Base-by-base conservation (phyloP, 2,888 invertebrate genomes). In the Drosophila hamatofila region DNA sequence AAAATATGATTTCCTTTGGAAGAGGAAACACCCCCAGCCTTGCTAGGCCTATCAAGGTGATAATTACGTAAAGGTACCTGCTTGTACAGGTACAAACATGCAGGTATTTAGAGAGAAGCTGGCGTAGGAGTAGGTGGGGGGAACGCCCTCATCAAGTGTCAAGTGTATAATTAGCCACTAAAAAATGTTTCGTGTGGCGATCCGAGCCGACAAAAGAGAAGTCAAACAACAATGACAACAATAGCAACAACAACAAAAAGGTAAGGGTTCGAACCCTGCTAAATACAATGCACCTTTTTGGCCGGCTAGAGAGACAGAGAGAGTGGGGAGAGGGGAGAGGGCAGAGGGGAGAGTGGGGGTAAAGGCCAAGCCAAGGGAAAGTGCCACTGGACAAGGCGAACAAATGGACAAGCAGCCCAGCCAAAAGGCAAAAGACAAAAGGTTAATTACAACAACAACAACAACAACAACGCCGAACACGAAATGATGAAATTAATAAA, bases 401-500 rank as follows among this genome's bases (percentile, higher is more conserved):
- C 68, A 81, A 84, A 75, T 73, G 71, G n/a, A n/a, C n/a, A n/a
- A 74, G 72, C 86, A 74, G 62, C 71, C 64, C 27, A 64, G 52
- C 52, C 51, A 52, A 82, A 70, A 54, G 70, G 62, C 65, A 66
- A 80, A 76, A 83, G 83, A 88, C 90, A 89, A 86, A 89, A 86
- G 81, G 88, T 88, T 88, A 81, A 89, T 86, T 86, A 90, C 89
- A 86, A 86, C 88, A 85, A 84, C 57, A 63, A 55, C 62, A 59
- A 57, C 35, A 55, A 59, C 46, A 65, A 41, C 54, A 65, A 48
- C 73, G n/a, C n/a, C n/a, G 18, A 87, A 84, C 85, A 87, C 69
- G 81, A 83, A 89, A 89, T 88, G 85, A 85, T 84, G 88, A 84
- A 84, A 84, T 84, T 84, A 89, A 88, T 85, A 84, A 87, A 89